Conservation (phyloP, 1,140 invertebrate genomes). For the Amyelois transitella region DNA sequence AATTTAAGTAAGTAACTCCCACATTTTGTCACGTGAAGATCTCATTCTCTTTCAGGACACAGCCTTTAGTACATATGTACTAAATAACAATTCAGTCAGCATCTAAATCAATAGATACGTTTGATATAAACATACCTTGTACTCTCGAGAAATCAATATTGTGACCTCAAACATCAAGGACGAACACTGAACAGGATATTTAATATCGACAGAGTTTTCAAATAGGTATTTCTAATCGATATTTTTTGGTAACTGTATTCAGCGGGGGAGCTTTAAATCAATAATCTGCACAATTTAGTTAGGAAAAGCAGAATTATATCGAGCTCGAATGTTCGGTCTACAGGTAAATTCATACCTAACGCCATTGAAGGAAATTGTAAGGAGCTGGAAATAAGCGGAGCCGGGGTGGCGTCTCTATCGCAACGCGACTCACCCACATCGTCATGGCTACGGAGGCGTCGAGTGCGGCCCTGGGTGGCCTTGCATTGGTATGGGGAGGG, state of each 20-base stretch:
- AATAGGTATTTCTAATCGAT: neutral
- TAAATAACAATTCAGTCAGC: neutral
- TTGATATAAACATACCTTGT: neutral
- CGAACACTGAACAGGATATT: neutral
- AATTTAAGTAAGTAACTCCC: no score
- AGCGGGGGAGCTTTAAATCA: neutral
- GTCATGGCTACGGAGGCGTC: constrained; percentile 53
- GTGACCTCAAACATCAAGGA: neutral
- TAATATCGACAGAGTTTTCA: neutral
- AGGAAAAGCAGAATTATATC: no score
- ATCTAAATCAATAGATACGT: neutral
- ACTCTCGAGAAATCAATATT: neutral
- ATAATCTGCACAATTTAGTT: neutral
- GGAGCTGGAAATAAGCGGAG: constrained; percentile 52
- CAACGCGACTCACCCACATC: constrained; percentile 52
- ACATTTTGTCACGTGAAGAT: no score
- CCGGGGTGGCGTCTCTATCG: constrained; percentile 47
- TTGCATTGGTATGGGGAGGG: constrained; percentile 71
- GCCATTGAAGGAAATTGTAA: constrained; percentile 63
- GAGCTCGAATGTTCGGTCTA: no score
- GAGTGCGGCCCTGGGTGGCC: constrained; percentile 67
- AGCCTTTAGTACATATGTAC: neutral
- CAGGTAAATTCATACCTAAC: constrained; percentile 52
- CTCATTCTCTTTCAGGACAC: no score
- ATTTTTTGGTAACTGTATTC: neutral